Evolutionary conservation across 2,888 invertebrate genomes (phyloP), one percentile per base, ranked within the genome.

Genomic region (Bellardia bayeri): DNA sequence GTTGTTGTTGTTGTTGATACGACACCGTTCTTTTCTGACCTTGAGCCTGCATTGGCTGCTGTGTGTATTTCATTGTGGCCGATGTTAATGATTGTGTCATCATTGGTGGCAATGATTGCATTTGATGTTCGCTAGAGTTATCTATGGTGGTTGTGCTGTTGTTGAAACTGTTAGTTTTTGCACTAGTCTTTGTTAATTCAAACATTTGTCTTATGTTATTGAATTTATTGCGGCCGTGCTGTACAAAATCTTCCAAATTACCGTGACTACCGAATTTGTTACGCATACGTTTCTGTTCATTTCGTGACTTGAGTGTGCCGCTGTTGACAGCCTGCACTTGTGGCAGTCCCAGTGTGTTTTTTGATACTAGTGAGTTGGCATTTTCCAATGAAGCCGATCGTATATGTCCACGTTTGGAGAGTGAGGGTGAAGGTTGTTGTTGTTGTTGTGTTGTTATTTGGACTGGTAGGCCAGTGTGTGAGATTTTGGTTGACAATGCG

Each of bases 141-240:
- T 78, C 56, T 54, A 56, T n/a, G 14, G 11, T 16, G 2, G 58
- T 51, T 11, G 51, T 23, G 42, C 14, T 66, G 16, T 49, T 69
- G 56, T 66, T 56, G 7, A 49, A 79, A 71, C 16, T 56, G 7
- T 61, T 61, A 49, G 42, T 81, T 90, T 90, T 88, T 86, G 80
- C 69, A 90, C 64, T 89, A 84, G 69, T 82, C 85, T 75, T 88
- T 64, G 91, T 93, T 71, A 91, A 88, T 90, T 93, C 93, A 76
- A 93, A 93, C 93, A 93, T 93, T 90, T 93, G 93, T 14, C 93
- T 91, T 23, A 93, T 92, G 75, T 93, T 93, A 82, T 93, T 92
- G 89, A 93, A 93, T 89, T 93, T 93, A 16, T 89, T 89, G 63
- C 93, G 93, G 83, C 92, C 91, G 74, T 92, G 92, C 6, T 90